phyloP scores from a whole-genome alignment of 2,888 invertebrate genomes.

The Xestia ashworthii region DNA sequence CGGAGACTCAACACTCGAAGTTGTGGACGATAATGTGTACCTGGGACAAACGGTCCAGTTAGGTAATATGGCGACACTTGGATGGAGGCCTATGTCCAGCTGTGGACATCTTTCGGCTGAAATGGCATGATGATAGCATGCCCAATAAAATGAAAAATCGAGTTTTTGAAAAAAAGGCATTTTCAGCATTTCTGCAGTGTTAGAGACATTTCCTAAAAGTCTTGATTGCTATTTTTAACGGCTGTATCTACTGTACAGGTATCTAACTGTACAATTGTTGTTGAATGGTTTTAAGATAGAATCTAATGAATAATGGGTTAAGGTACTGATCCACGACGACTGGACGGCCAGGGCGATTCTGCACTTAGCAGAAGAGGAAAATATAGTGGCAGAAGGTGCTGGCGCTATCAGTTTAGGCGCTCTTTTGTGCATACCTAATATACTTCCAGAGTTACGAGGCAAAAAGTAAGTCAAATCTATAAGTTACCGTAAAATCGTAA shows the following conservation, averaged over 20 bases:
- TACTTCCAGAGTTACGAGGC: constrained; percentile 74
- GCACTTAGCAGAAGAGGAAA: constrained; percentile 94
- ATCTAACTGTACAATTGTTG: neutral
- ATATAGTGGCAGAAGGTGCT: constrained; percentile 96
- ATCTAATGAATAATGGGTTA: neutral
- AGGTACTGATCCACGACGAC: constrained; percentile 94
- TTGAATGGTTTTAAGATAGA: neutral
- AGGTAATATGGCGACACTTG: no score
- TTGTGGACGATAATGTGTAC: no score
- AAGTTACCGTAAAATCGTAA: no score
- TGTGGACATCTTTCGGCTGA: no score
- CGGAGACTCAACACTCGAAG: no score
- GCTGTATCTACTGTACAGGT: no score
- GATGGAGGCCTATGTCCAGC: no score
- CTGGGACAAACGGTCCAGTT: no score
- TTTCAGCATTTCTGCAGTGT: neutral
- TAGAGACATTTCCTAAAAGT: neutral
- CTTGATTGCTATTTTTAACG: neutral
- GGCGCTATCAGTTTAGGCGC: constrained; percentile 96
- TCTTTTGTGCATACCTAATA: constrained; percentile 90
- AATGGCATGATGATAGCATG: no score
- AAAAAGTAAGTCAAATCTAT: constrained; percentile 72
- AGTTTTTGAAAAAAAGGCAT: neutral
- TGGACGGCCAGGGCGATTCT: constrained; percentile 94
- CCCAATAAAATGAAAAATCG: neutral